phyloP scores from a whole-genome alignment of 2,797 vertebrate species.

The Sternarchorhynchus goeldii region DNA sequence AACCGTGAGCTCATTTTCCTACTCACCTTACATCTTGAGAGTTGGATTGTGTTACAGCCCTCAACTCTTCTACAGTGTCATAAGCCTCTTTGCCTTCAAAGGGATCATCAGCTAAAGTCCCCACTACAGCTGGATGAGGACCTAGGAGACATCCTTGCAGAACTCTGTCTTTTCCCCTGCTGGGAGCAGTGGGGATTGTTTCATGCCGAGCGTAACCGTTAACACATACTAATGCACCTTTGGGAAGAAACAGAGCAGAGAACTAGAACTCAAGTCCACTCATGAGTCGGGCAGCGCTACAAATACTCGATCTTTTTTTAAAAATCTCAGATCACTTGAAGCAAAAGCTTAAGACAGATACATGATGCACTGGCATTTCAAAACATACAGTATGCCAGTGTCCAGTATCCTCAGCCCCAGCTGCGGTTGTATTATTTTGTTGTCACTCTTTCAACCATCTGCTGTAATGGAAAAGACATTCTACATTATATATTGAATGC shows the following conservation, averaged over 20 bases:
- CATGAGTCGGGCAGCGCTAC: background rate
- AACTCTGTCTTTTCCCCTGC: background rate
- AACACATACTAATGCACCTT: conserved; percentile 18
- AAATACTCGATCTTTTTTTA: background rate
- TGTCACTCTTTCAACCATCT: no score
- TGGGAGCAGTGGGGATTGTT: conserved; percentile 6
- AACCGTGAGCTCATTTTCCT: background rate
- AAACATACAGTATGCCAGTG: no score
- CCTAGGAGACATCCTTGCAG: background rate
- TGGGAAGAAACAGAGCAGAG: background rate
- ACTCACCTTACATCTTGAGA: background rate
- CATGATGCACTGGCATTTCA: no score
- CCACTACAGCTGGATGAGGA: background rate
- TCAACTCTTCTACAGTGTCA: background rate
- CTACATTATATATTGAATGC: no score
- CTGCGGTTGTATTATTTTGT: no score
- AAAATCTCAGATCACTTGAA: no score
- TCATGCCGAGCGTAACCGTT: background rate
- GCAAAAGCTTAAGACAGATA: no score
- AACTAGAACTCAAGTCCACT: background rate
- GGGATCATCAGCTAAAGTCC: conserved; percentile 1
- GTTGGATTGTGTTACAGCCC: background rate
- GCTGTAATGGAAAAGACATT: no score
- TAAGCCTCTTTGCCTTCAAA: background rate
- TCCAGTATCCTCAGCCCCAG: no score